Base-by-base conservation (phyloP, 2,797 vertebrate species). In the Tokudaia muenninki region DNA sequence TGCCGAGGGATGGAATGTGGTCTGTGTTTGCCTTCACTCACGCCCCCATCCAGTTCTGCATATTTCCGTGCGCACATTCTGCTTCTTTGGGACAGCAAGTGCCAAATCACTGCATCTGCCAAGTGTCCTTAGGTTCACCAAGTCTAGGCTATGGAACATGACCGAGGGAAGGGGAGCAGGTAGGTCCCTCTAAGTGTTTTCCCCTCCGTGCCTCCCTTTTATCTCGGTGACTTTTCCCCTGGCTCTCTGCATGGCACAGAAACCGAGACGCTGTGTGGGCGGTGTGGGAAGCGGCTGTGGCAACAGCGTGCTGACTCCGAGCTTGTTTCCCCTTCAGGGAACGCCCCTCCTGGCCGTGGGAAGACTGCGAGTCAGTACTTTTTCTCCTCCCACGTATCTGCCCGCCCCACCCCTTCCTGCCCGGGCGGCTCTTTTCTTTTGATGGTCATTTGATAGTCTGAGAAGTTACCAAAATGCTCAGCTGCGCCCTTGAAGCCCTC, bases 271-370 rank as follows among this genome's bases (percentile, higher is more conserved):
- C 24, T 0, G 19, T 47, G 98, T 98, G 98, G 98, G 97, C 57
- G 92, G 98, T 63, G 97, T 97, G 98, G 97, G 98, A 98, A 96
- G 93, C 0, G 97, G 0, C 92, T 96, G 98, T 97, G 98, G 98
- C 98, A 97, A 96, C 91, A 96, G 95, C 44, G 79, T 34, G 95
- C 94, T 77, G 97, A 96, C 97, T 91, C 55, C 89, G 47, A 93
- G 90, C 97, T 98, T 98, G 97, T 98, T 96, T 97, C 97, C 87
- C 57, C 92, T 98, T 80, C 44, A 1, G 95, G 97, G 95, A 96
- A 59, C 87, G 91, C 75, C 96, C 91, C 82, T 44, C 50, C 61
- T 31, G 47, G 82, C 59, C 75, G 70, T 91, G 92, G 94, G 81
- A 89, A 81, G 89, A 96, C 97, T 87, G 87, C 96, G 80, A 77